Conservation (phyloP, 2,888 invertebrate species). For the Scaptomyza reducta region DNA sequence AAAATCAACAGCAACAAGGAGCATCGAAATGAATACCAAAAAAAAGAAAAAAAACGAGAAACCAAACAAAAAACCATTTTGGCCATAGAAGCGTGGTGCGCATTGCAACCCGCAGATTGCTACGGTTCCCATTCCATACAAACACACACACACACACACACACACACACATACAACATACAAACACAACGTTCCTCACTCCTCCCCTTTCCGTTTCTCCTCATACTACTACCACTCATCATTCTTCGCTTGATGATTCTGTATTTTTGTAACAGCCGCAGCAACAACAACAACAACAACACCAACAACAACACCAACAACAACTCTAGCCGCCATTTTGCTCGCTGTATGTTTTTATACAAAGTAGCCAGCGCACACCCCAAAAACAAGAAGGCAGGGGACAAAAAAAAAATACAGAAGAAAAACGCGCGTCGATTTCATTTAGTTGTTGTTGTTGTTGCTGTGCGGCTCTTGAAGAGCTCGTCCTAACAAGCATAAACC, state of each 20-base stretch:
- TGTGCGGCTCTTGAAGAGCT: conserved; percentile 55
- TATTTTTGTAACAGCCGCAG: conserved; percentile 59
- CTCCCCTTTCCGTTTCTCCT: background rate
- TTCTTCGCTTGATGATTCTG: conserved; percentile 52
- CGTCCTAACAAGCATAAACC: conserved; percentile 67
- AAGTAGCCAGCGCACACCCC: conserved; percentile 58
- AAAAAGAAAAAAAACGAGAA: conserved; percentile 12
- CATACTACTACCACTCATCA: conserved; percentile 41
- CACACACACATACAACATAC: background rate
- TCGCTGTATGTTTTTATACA: conserved; percentile 40
- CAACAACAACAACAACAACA: conserved; percentile 26
- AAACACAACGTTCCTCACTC: background rate
- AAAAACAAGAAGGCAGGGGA: conserved; percentile 29
- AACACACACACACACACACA: background rate
- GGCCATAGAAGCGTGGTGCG: conserved; percentile 61
- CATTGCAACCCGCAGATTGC: conserved; percentile 58
- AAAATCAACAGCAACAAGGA: conserved; percentile 19
- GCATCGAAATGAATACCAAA: conserved; percentile 35
- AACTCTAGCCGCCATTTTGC: conserved; percentile 49
- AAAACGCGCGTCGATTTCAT: conserved; percentile 37
- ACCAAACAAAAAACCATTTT: conserved; percentile 52
- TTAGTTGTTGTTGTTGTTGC: conserved; percentile 36
- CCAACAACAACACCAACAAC: conserved; percentile 33
- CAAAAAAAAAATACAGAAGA: conserved; percentile 12
- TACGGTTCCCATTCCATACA: conserved; percentile 14